Percentiles rank a stretch among this genome's conserved stretches.
Conservation (phyloP, 2,113 vertebrate genomes). For the Euleptes europaea region DNA sequence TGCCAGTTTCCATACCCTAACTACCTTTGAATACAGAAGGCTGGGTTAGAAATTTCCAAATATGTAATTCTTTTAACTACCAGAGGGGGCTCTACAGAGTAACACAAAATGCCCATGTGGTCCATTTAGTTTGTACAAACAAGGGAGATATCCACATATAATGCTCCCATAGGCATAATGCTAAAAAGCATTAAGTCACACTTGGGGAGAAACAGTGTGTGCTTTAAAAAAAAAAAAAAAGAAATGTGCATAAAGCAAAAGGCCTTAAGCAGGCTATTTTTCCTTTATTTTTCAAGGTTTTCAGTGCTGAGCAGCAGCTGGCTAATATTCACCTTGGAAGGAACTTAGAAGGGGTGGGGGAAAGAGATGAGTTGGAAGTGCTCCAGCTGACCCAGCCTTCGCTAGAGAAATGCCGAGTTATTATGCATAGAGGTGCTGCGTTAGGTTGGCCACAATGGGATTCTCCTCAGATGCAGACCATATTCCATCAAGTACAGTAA, state of each 20-base stretch:
- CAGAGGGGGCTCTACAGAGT: neutral
- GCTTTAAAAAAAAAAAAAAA: too few relatives aligned
- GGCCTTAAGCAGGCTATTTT: neutral
- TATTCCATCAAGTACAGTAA: constrained; percentile 71
- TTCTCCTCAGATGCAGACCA: constrained; percentile 66
- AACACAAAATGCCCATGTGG: neutral
- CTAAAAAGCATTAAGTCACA: neutral
- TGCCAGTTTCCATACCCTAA: neutral
- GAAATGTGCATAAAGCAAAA: neutral
- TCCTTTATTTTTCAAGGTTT: neutral
- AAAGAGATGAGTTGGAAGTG: neutral
- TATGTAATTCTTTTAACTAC: neutral
- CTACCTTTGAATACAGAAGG: neutral
- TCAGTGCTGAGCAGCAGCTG: constrained; percentile 15
- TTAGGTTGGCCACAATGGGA: constrained; percentile 60
- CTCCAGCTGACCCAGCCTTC: constrained; percentile 14
- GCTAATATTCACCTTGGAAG: constrained; percentile 17
- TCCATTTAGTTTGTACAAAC: neutral
- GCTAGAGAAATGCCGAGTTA: constrained; percentile 35
- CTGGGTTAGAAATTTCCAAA: neutral
- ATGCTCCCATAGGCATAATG: neutral
- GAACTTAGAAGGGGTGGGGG: neutral
- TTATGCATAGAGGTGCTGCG: constrained; percentile 41
- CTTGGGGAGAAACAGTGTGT: too few relatives aligned
- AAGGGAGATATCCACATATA: neutral